Conservation (phyloP, 2,797 vertebrate species). For the Chloroceryle amazona region DNA sequence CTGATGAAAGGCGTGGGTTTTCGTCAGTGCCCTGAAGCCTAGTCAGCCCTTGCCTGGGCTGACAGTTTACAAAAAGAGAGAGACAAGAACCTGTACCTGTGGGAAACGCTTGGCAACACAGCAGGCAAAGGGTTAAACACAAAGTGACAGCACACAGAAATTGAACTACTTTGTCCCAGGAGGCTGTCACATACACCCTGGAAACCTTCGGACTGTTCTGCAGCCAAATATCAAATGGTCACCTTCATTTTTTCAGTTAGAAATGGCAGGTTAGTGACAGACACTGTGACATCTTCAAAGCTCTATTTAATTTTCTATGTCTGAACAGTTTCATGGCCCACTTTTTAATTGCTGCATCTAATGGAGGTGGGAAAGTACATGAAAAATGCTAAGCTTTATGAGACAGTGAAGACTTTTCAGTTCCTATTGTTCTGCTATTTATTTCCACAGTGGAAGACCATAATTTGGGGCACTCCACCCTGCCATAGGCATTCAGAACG, state of each 20-base stretch:
- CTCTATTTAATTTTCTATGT: constrained; percentile 14
- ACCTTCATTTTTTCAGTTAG: not conserved
- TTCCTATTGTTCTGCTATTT: constrained; percentile 42
- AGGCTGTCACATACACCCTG: not conserved
- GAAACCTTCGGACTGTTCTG: not conserved
- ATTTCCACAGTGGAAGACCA: constrained; percentile 43
- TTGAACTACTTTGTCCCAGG: not conserved
- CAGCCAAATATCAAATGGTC: not conserved
- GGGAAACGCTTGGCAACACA: not conserved
- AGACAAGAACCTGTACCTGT: not conserved
- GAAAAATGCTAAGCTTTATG: constrained; percentile 52
- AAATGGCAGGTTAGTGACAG: constrained; percentile 18
- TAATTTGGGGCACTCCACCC: not conserved
- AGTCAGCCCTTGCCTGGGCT: not conserved
- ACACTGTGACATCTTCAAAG: not conserved
- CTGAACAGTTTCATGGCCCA: constrained; percentile 14
- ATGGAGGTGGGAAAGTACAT: constrained; percentile 36
- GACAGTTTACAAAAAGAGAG: not conserved
- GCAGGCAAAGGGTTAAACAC: not conserved
- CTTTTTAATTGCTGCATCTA: constrained; percentile 64
- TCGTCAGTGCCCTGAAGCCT: not conserved
- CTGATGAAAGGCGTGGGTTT: not conserved
- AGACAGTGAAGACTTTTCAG: constrained; percentile 25
- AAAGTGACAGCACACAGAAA: not conserved
- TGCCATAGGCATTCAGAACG: not conserved